These are phyloP conservation scores for Ruditapes philippinarum DNA, from an alignment of 1,140 invertebrate species.

Conservation along the genomic window DNA sequence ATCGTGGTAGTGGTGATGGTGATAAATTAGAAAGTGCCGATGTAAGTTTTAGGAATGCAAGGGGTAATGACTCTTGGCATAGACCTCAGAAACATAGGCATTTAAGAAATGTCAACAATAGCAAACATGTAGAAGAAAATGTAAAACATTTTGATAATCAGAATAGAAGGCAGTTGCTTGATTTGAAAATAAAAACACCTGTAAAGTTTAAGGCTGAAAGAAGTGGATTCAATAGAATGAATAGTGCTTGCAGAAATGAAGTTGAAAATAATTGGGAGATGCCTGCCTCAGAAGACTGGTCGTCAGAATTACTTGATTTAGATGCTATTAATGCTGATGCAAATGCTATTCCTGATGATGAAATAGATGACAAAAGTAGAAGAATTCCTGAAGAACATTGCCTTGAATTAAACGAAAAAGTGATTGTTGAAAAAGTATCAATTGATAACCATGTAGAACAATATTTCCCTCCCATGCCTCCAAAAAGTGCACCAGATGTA, in stretches of 20 bases:
- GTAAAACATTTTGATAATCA: not conserved
- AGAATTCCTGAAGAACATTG: too few species aligned
- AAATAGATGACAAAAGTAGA: not conserved
- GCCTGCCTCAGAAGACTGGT: conserved; percentile 9
- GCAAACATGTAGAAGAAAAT: not conserved
- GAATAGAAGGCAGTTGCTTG: too few species aligned
- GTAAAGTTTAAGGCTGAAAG: not conserved
- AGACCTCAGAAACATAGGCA: not conserved
- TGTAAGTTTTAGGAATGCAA: not conserved
- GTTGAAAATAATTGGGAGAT: not conserved
- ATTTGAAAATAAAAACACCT: conserved; percentile 5
- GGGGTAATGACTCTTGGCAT: not conserved
- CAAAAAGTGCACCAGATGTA: too few species aligned
- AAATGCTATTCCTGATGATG: not conserved
- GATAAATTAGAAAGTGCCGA: not conserved
- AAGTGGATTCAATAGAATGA: not conserved
- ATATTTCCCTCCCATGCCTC: too few species aligned
- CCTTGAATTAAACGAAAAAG: too few species aligned
- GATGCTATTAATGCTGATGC: not conserved
- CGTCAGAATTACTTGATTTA: not conserved
- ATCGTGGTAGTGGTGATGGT: not conserved
- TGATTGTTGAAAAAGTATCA: too few species aligned
- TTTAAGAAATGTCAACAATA: not conserved
- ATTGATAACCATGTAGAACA: too few species aligned
- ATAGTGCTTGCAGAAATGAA: not conserved